A percentile compares a stretch with the other conserved stretches of the same genome.
Conservation (phyloP, 2,888 invertebrate species). For the Caenorhabditis wallacei region DNA sequence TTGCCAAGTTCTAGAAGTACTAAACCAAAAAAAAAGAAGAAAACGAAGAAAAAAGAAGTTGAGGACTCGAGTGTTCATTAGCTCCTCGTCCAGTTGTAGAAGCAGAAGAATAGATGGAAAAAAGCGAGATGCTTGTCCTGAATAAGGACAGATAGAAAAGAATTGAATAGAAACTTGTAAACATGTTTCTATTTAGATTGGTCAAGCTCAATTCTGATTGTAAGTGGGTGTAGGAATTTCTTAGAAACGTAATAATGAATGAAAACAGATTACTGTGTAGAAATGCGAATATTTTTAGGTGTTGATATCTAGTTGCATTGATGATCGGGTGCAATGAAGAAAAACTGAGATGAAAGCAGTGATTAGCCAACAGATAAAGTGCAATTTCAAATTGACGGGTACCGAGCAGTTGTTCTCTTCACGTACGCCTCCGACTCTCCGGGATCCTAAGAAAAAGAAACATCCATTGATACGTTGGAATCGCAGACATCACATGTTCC, state of each 20-base stretch:
- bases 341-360: conserved; percentile 22
- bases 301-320: conserved; percentile 14
- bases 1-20: conserved; percentile 39
- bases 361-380: conserved; percentile 41
- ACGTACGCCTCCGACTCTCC: conserved; percentile 41
- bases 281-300: conserved; percentile 1
- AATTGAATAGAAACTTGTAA: conserved; percentile 64
- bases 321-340: neutral
- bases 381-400: conserved; percentile 23
- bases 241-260: conserved; percentile 17
- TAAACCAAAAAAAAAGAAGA: conserved; percentile 12
- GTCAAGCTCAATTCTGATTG: conserved; percentile 55
- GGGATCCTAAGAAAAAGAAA: conserved; percentile 39
- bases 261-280: conserved; percentile 26
- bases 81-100: conserved; percentile 36
- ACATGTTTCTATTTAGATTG: conserved; percentile 64
- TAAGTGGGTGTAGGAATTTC: neutral
- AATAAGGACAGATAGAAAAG: conserved; percentile 60
- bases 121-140: conserved; percentile 45
- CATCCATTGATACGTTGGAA: neutral
- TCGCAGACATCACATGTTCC: conserved; percentile 64
- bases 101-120: conserved; percentile 39
- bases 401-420: conserved; percentile 52
- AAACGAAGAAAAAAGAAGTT: conserved; percentile 36
- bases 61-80: conserved; percentile 56